phyloP scores from a whole-genome alignment of 2,113 vertebrate species.

The Nettapus auritus region DNA sequence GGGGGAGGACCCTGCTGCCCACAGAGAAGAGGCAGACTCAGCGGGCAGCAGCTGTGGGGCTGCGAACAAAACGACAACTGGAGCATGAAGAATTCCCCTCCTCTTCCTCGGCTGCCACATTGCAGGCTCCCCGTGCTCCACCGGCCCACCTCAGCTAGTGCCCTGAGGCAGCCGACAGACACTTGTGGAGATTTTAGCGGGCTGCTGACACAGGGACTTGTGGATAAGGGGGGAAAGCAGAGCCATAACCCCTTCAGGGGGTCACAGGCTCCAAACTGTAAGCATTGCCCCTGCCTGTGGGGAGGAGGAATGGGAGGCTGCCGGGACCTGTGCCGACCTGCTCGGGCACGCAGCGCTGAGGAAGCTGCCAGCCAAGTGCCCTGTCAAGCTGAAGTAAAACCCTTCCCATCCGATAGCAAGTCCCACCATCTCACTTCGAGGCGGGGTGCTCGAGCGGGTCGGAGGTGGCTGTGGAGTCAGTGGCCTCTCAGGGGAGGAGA shows the following conservation, averaged over 20 bases:
- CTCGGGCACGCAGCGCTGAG: background rate
- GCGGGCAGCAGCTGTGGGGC: background rate
- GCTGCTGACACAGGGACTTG: background rate
- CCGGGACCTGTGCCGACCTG: accelerated
- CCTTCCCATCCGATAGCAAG: background rate
- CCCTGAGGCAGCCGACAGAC: background rate
- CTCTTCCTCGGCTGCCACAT: background rate
- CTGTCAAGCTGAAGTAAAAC: background rate
- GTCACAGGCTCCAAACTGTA: too few species aligned
- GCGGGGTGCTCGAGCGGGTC: background rate
- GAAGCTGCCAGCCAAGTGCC: background rate
- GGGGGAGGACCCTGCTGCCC: background rate
- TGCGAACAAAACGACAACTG: background rate
- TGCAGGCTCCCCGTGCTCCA: accelerated
- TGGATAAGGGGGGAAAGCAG: background rate
- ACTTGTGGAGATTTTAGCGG: too few species aligned
- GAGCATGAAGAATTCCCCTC: background rate
- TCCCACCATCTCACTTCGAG: background rate
- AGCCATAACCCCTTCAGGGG: background rate
- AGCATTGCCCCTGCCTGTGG: background rate
- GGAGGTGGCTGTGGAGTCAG: background rate
- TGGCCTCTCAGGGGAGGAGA: background rate
- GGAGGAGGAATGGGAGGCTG: background rate
- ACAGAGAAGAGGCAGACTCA: background rate
- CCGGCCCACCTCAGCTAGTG: background rate